A percentile compares a stretch with the other conserved stretches of the same genome.
Evolutionary conservation across 1,140 invertebrate species (phyloP).

Genomic region (Macrotrachela quadricornifera): DNA sequence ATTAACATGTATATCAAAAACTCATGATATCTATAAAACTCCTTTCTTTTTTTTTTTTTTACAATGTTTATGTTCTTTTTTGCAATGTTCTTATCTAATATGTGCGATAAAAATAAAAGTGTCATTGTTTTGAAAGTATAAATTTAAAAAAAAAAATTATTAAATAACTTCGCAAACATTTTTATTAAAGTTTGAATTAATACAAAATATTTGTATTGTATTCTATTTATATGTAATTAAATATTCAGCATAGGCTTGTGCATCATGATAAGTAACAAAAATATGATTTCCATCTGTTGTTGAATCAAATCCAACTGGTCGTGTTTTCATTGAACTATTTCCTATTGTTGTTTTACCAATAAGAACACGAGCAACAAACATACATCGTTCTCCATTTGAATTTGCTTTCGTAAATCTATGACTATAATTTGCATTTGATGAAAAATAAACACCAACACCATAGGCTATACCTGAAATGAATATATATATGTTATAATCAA

Average conservation of each 20-base stretch:
- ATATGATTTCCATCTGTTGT: neutral
- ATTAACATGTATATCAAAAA: too few species aligned
- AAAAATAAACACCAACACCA: conserved; percentile 2
- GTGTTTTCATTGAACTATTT: conserved; percentile 1
- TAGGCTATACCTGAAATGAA: conserved; percentile 1
- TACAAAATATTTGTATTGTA: too few species aligned
- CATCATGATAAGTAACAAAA: conserved; percentile 5
- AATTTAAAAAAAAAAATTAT: too few species aligned
- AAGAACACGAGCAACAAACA: neutral
- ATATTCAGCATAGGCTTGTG: conserved; percentile 1
- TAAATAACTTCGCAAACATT: too few species aligned
- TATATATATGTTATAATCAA: too few species aligned
- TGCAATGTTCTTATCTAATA: too few species aligned
- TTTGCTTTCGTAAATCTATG: neutral
- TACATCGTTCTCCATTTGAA: neutral
- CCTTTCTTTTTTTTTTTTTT: too few species aligned
- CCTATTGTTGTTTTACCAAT: neutral
- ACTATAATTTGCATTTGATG: neutral
- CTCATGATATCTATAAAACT: too few species aligned
- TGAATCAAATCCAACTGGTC: neutral
- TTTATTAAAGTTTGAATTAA: too few species aligned
- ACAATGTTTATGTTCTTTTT: too few species aligned
- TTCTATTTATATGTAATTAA: neutral
- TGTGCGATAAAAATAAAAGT: too few species aligned
- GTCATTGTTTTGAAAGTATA: too few species aligned